Evolutionary conservation across 2,888 invertebrate genomes (phyloP), one percentile per base, ranked within the genome.

Genomic region (Stratiomys singularior): DNA sequence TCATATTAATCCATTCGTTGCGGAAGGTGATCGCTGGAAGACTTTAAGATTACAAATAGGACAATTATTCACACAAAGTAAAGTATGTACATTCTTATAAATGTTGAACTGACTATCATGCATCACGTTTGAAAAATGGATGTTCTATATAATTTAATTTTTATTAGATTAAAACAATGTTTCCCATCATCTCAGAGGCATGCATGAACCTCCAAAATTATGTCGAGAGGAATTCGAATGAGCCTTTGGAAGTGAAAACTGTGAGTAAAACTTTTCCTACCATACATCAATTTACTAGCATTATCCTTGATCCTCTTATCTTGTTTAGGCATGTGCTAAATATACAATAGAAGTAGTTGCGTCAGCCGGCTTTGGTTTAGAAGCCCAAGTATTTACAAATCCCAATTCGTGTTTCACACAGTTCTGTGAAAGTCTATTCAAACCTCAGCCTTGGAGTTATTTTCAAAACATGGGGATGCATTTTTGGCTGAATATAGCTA

Each of bases 371-470:
- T 79, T 80, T 60, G 80, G 80, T 27, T 18, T 81, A 21, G 81
- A 81, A 64, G 80, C 76, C 1, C 60, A 80, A 46, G 72, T 77
- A 7, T 80, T 80, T 46, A 80, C 80, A 18, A 77, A 80, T 67
- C 67, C 79, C 1, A 66, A 79, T 11, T 80, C 80, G 27, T 37
- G 77, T 15, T 80, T 79, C 28, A 21, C 46, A 11, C 23, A 71
- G 21, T 58, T 63, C 30, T 80, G 76, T 76, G 77, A 69, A 30
- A 71, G 56, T 58, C 58, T 72, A 58, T 79, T 74, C 67, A 56
- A 25, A 15, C 71, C 77, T 44, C 37, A 77, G 56, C 28, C 74
- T 52, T 77, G 77, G 77, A 66, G 77, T 67, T 30, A 74, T 44
- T 56, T 74, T 30, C 77, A 79, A 27, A 60, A 37, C 37, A 58